A percentile compares a stretch with the other conserved stretches of the same genome.
Conservation (phyloP, 1,140 invertebrate genomes). For the Papilio xuthus region DNA sequence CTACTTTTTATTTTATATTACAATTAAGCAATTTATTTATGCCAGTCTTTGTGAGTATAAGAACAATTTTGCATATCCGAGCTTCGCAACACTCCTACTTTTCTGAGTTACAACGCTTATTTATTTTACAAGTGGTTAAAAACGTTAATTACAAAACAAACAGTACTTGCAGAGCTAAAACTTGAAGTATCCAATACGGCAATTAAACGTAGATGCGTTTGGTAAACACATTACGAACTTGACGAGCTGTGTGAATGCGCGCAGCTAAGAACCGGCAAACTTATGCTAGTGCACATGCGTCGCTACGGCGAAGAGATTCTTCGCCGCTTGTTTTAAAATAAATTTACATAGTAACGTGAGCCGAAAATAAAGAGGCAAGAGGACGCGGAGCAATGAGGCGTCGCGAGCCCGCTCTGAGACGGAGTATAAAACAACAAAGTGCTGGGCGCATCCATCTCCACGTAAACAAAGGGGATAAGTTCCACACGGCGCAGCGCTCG, state of each 20-base stretch:
- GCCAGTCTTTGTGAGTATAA: not conserved
- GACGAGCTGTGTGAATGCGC: constrained; percentile 22
- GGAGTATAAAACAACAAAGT: constrained; percentile 80
- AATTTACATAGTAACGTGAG: constrained; percentile 76
- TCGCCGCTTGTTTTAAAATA: constrained; percentile 68
- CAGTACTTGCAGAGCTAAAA: not conserved
- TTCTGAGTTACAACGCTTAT: not conserved
- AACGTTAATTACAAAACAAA: constrained; percentile 16
- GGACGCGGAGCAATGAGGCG: constrained; percentile 77
- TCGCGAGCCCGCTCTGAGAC: constrained; percentile 76
- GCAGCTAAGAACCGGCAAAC: constrained; percentile 18
- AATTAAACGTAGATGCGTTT: constrained; percentile 23
- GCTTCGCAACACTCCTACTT: not conserved
- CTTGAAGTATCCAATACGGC: constrained; percentile 4
- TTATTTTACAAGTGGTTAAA: not conserved
- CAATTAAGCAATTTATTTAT: not conserved
- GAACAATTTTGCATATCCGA: not conserved
- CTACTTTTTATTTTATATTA: not conserved
- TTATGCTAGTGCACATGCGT: constrained; percentile 32
- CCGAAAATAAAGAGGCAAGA: constrained; percentile 76
- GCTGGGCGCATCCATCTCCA: constrained; percentile 71
- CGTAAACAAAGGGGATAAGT: constrained; percentile 72
- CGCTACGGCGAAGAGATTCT: constrained; percentile 46
- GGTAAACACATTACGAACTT: constrained; percentile 31
- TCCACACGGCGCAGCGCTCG: constrained; percentile 57